Evolutionary conservation across 1,140 invertebrate genomes (phyloP).

Genomic region (Pinna nobilis): DNA sequence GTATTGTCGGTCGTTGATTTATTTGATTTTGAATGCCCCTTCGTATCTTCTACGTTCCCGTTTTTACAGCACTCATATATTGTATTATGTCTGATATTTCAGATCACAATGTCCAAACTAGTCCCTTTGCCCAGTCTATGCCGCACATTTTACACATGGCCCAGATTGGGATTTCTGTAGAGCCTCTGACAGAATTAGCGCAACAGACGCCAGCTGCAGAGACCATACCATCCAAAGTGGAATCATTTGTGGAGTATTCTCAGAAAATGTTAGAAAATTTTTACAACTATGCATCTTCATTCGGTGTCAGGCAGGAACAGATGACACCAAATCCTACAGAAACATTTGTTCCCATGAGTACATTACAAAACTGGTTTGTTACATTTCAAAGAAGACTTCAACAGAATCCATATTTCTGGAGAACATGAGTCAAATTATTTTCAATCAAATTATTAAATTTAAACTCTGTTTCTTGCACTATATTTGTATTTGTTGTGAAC

Average conservation of each 20-base stretch:
- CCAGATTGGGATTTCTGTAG: constrained; percentile 95
- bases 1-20: no score
- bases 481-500: no score
- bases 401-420: constrained; percentile 98
- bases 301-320: constrained; percentile 86
- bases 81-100: neutral
- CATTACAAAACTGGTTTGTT: constrained; percentile 93
- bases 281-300: constrained; percentile 94
- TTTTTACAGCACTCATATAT: neutral
- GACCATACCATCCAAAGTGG: constrained; percentile 75
- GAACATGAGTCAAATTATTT: constrained; percentile 65
- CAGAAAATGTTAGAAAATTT: constrained; percentile 96
- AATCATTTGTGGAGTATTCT: constrained; percentile 87
- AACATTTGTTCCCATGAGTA: constrained; percentile 89
- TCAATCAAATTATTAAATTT: no score
- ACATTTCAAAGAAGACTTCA: constrained; percentile 92
- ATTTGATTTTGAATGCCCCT: no score
- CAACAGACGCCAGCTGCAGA: constrained; percentile 75
- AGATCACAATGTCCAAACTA: constrained; percentile 6
- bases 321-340: constrained; percentile 84
- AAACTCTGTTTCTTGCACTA: no score
- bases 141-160: constrained; percentile 86
- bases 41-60: no score
- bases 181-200: constrained; percentile 81
- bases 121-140: constrained; percentile 29